Percentiles rank a stretch among this genome's conserved stretches.
These are phyloP conservation scores for Oncorhynchus tshawytscha DNA, from an alignment of 2,113 vertebrate species.

Conservation along the genomic window DNA sequence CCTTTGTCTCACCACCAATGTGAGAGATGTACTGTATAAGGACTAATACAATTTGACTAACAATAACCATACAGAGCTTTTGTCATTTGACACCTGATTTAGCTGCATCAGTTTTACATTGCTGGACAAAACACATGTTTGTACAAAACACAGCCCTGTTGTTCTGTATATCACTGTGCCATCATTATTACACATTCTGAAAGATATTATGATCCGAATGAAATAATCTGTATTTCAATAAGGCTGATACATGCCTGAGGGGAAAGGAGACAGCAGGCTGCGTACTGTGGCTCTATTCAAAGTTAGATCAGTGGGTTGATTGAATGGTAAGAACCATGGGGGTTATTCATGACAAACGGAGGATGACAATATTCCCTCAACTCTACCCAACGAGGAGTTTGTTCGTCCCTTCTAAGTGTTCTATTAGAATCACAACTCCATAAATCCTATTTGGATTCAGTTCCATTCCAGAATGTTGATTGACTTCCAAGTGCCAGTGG, in stretches of 20 bases:
- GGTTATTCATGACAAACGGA: neutral
- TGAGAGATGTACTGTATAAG: too few species aligned
- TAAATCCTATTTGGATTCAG: constrained; percentile 53
- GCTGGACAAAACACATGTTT: neutral
- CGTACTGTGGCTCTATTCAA: neutral
- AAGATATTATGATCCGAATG: neutral
- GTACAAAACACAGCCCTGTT: neutral
- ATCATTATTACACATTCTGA: neutral
- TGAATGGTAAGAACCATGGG: neutral
- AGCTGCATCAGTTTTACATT: neutral
- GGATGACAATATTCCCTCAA: constrained; percentile 5
- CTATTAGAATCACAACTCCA: constrained; percentile 54
- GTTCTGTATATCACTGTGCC: neutral
- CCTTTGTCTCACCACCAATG: too few species aligned
- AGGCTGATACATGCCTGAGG: neutral
- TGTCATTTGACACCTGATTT: neutral
- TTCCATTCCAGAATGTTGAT: constrained; percentile 43
- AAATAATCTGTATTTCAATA: neutral
- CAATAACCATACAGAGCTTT: too few species aligned
- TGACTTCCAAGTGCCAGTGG: constrained; percentile 38
- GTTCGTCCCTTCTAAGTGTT: constrained; percentile 44
- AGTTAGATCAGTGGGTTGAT: constrained; percentile 4
- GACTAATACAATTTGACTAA: too few species aligned
- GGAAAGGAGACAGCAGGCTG: neutral
- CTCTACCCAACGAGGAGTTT: constrained; percentile 19